Conservation (phyloP, 2,113 vertebrate genomes). For the Phaethon lepturus region DNA sequence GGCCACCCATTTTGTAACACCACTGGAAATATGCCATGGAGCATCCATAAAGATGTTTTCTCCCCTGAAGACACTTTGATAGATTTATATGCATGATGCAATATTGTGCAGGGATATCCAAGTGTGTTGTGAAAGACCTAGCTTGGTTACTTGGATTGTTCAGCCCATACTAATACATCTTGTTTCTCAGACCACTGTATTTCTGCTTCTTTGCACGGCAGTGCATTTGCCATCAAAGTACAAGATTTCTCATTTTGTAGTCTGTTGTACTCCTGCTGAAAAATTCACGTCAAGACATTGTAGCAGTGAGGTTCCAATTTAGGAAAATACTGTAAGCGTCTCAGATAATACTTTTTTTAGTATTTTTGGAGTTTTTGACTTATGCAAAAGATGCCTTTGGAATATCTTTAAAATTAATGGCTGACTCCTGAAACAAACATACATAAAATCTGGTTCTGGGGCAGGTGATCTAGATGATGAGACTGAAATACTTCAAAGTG, state of each 20-base stretch:
- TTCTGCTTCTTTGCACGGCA: neutral
- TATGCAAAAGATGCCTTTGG: neutral
- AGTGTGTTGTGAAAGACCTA: neutral
- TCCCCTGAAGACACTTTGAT: neutral
- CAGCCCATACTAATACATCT: neutral
- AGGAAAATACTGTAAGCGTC: neutral
- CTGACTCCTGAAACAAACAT: neutral
- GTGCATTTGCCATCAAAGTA: neutral
- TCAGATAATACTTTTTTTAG: neutral
- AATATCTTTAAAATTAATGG: neutral
- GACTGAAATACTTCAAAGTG: neutral
- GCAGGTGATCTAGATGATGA: neutral
- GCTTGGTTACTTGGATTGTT: neutral
- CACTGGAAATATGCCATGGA: neutral
- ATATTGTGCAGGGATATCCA: neutral
- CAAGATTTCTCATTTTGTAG: neutral
- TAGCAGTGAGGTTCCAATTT: neutral
- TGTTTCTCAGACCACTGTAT: neutral
- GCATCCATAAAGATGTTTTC: neutral
- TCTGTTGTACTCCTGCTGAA: neutral
- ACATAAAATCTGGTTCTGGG: neutral
- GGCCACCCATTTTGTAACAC: neutral
- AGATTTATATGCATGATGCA: neutral
- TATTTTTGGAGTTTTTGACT: neutral
- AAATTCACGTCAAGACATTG: neutral